Conservation (phyloP, 1,140 invertebrate genomes). For the Asbolus verrucosus region DNA sequence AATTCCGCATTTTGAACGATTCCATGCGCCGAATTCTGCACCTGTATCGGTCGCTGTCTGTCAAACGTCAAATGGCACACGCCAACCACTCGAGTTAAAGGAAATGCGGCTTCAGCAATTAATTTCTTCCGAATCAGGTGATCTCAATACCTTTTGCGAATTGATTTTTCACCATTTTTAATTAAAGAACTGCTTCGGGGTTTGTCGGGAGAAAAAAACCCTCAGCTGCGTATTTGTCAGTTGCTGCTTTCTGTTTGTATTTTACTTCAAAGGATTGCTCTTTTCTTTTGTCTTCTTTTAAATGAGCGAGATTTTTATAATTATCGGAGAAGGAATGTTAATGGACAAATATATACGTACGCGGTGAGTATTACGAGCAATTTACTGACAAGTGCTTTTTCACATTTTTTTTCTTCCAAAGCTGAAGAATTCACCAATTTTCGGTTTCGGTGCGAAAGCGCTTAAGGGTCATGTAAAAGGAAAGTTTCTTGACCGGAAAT, state of each 20-base stretch:
- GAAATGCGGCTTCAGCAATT: constrained; percentile 54
- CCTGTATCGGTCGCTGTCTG: background rate
- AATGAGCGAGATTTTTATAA: constrained; percentile 36
- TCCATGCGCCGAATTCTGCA: too few species aligned
- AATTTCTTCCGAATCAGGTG: constrained; percentile 62
- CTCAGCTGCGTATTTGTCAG: constrained; percentile 52
- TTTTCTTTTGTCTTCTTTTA: constrained; percentile 50
- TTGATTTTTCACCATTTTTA: constrained; percentile 54
- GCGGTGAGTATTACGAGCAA: too few species aligned
- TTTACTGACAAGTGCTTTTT: too few species aligned
- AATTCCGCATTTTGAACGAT: too few species aligned
- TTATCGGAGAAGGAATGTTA: constrained; percentile 27
- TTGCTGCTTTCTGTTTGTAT: constrained; percentile 52
- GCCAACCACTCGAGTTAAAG: constrained; percentile 2
- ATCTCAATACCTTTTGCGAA: constrained; percentile 56
- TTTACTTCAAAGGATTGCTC: constrained; percentile 54
- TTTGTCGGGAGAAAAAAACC: constrained; percentile 2
- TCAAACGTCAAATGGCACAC: constrained; percentile 35
- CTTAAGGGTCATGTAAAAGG: too few species aligned
- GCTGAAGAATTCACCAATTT: too few species aligned
- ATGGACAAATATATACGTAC: constrained; percentile 2
- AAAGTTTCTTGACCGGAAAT: too few species aligned
- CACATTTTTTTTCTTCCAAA: too few species aligned
- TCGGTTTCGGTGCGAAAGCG: too few species aligned
- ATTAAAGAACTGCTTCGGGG: constrained; percentile 54